Conservation (phyloP, 2,888 invertebrate species). For the Meiosimyza decipiens region DNA sequence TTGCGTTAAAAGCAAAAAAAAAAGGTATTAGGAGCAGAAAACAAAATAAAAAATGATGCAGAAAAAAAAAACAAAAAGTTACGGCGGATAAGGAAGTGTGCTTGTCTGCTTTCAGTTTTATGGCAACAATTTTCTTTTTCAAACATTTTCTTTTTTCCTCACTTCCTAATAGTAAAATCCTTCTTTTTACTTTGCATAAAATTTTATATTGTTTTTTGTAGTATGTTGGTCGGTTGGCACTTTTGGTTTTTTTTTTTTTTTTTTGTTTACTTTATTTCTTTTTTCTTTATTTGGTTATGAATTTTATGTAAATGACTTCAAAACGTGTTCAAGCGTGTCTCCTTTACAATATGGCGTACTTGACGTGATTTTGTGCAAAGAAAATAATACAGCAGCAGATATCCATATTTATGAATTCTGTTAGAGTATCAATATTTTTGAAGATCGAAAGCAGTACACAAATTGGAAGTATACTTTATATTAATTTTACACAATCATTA, state of each 20-base stretch:
- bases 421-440: too few relatives aligned
- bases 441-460: too few relatives aligned
- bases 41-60: neutral
- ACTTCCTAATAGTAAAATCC: neutral
- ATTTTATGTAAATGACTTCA: conserved; percentile 16
- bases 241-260: neutral
- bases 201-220: neutral
- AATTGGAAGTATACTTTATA: too few relatives aligned
- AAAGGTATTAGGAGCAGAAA: neutral
- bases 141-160: neutral
- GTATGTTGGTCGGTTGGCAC: neutral
- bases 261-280: neutral
- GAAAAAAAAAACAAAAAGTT: neutral
- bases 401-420: too few relatives aligned
- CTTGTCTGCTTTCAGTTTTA: neutral
- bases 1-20: neutral
- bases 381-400: too few relatives aligned
- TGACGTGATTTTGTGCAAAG: too few relatives aligned
- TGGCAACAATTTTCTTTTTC: neutral
- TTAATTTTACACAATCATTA: too few relatives aligned
- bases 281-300: conserved; percentile 7
- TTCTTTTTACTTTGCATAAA: neutral
- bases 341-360: too few relatives aligned
- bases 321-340: conserved; percentile 11
- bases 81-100: neutral